Evolutionary conservation across 2,113 vertebrate genomes (phyloP).

Genomic region (Pimephales promelas): DNA sequence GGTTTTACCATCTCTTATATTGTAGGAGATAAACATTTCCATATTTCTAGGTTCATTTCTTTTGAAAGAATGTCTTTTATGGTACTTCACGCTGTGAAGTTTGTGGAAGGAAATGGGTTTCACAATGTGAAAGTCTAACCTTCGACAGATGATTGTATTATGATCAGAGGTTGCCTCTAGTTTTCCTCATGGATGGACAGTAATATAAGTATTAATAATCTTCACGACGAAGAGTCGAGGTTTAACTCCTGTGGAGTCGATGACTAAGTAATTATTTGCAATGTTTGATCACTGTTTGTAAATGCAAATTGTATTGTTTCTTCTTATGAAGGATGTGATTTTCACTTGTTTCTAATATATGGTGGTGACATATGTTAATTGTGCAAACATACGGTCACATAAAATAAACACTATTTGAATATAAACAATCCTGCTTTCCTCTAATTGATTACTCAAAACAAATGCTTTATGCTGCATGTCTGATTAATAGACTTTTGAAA

Average conservation of each 20-base stretch:
- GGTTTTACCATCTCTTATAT: constrained; percentile 46
- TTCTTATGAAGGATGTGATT: constrained; percentile 54
- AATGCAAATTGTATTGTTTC: constrained; percentile 15
- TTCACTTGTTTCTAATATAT: background rate
- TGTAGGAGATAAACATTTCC: constrained; percentile 60
- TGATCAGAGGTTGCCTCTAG: constrained; percentile 11
- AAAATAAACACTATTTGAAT: background rate
- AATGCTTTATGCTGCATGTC: background rate
- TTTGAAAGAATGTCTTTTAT: background rate
- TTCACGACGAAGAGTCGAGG: constrained; percentile 50
- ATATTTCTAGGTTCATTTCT: constrained; percentile 15
- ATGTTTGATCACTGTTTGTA: constrained; percentile 15
- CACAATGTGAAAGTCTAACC: background rate
- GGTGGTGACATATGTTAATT: background rate
- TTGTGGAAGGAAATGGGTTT: constrained; percentile 28
- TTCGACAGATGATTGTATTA: background rate
- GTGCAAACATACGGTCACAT: background rate
- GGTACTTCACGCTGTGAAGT: background rate
- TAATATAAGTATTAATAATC: constrained; percentile 24
- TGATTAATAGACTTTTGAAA: background rate
- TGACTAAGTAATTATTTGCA: constrained; percentile 5
- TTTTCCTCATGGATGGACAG: constrained; percentile 17
- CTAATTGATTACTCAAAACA: background rate
- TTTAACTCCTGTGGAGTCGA: constrained; percentile 55
- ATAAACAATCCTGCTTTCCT: background rate